These are phyloP conservation scores for Eubasilissa splendida DNA, from an alignment of 2,888 invertebrate genomes.

Conservation along the genomic window DNA sequence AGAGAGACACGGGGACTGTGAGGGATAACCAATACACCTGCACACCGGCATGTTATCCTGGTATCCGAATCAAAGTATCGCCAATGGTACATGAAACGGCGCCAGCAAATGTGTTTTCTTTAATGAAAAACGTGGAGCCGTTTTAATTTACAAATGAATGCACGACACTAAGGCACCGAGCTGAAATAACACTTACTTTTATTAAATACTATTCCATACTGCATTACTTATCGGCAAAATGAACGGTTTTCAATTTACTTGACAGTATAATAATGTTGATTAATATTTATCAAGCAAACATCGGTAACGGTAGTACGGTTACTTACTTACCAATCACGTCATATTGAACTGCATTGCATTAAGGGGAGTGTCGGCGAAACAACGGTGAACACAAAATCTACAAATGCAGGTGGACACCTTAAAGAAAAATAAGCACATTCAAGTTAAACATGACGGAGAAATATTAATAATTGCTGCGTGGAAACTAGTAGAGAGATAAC, in stretches of 20 bases:
- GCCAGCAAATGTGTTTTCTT: constrained; percentile 42
- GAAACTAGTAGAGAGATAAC: no score
- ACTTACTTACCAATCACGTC: no score
- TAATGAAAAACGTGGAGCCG: constrained; percentile 42
- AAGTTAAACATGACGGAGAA: no score
- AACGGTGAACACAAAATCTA: no score
- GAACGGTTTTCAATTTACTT: neutral
- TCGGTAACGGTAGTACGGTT: no score
- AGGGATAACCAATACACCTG: constrained; percentile 16
- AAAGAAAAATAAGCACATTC: no score
- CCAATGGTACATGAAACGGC: neutral
- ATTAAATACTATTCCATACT: constrained; percentile 25
- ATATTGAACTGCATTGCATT: no score
- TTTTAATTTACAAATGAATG: constrained; percentile 31
- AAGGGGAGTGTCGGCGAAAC: no score
- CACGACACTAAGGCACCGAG: neutral
- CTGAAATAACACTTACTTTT: neutral
- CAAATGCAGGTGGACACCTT: no score
- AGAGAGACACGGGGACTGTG: neutral
- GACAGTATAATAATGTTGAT: neutral
- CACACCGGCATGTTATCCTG: constrained; percentile 3
- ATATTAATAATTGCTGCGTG: no score
- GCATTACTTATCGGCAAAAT: neutral
- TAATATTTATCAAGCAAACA: no score
- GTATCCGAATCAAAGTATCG: constrained; percentile 44